Evolutionary conservation across 2,113 vertebrate genomes (phyloP), one percentile per base, ranked within the genome.

Genomic region (Xenopus laevis): DNA sequence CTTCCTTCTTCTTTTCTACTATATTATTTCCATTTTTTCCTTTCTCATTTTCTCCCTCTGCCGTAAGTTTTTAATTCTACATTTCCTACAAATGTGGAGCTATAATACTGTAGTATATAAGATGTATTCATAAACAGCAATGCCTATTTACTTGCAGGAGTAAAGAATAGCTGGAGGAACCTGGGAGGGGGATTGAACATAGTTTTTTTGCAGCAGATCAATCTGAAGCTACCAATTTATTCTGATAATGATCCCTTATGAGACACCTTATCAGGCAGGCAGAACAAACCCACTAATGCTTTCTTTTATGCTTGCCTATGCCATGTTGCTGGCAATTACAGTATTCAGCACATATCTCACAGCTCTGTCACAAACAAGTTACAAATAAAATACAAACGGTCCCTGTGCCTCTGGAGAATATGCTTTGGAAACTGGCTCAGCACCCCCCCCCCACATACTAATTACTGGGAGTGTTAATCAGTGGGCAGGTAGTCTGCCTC

Each of bases 401-500:
- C 1, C 45, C 71, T n/a, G 47, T 52, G 55, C 27, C 18, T 44
- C 23, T 21, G n/a, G 12, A 59, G 40, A n/a, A 46, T 12, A 17
- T 27, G 53, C 16, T 61, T 52, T 68, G 47, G 65, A 60, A 57
- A 65, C 30, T 17, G 45, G 23, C 21, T 17, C 17, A 23, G 50
- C 23, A 4, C 10, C 53, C 12, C 13, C 11, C 1, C 1, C 44
- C 18, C 21, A 45, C 12, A 18, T 20, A 30, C 21, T 74, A 67
- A 74, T 67, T 67, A 60, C 30, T 10, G 53, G n/a, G 13, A n/a
- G 64, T 15, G 44, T 52, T 75, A 61, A 68, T 68, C 50, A 52
- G 23, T 3, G 17, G 16, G 44, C 57, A 50, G 65, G 65, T 33
- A 50, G 20, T 64, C 53, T 11, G 15, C 33, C 9, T 67, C 20